Evolutionary conservation across 2,113 vertebrate genomes (phyloP).

Genomic region (Entomyzon cyanotis): DNA sequence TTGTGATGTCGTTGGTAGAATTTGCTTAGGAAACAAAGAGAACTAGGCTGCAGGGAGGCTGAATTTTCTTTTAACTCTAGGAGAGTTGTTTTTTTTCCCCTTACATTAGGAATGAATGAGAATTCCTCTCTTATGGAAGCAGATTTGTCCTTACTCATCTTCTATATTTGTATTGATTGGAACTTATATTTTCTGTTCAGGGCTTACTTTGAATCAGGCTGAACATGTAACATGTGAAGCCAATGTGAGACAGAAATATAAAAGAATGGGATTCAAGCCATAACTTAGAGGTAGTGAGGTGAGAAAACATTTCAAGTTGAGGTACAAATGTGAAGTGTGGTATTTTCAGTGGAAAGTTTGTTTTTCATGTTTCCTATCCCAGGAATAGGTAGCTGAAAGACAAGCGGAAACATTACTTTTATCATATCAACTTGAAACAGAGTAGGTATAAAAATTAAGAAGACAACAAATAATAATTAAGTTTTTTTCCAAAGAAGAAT

Average conservation of each 20-base stretch:
- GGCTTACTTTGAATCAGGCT: not conserved
- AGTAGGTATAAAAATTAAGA: not conserved
- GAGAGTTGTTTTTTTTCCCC: not conserved
- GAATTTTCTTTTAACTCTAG: not conserved
- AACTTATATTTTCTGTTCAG: not conserved
- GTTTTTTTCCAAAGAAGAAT: not conserved
- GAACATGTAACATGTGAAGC: not conserved
- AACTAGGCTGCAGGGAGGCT: not conserved
- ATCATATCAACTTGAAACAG: not conserved
- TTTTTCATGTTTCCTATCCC: not conserved
- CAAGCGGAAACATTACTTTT: not conserved
- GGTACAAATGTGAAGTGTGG: not conserved
- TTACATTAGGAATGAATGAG: not conserved
- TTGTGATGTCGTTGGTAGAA: not conserved
- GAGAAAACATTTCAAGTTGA: not conserved
- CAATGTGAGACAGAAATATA: not conserved
- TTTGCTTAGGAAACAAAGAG: not conserved
- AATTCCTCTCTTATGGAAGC: not conserved
- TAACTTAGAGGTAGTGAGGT: not conserved
- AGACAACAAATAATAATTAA: not conserved
- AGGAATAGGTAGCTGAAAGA: not conserved
- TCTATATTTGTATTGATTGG: not conserved
- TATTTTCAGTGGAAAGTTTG: not conserved
- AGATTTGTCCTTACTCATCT: not conserved
- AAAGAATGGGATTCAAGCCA: not conserved